A percentile compares a stretch with the other conserved stretches of the same genome.
Conservation (phyloP, 53 echinoderm and acorn worm genomes). For the Pentamera pediparva region DNA sequence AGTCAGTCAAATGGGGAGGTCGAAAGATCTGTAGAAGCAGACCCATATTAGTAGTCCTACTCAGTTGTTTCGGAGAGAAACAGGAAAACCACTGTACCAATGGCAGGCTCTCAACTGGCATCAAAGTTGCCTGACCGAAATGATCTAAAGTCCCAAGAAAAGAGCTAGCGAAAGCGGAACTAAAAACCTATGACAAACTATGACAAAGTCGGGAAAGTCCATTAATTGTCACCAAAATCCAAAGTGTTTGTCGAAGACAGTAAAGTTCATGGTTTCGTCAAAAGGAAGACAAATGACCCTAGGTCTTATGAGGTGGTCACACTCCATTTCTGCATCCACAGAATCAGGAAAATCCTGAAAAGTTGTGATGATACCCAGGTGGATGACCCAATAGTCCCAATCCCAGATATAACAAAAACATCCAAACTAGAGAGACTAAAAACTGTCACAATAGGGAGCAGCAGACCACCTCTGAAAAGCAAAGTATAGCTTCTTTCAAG, state of each 20-base stretch:
- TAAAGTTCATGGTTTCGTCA: neutral
- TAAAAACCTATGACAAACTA: neutral
- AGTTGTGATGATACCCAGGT: neutral
- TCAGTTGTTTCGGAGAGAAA: conserved; percentile 5
- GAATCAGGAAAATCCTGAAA: neutral
- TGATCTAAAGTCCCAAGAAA: neutral
- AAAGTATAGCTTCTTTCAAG: too few relatives aligned
- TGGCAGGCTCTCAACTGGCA: conserved; percentile 6
- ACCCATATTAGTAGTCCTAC: conserved; percentile 30
- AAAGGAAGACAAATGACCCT: neutral
- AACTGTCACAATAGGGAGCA: too few relatives aligned
- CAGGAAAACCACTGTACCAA: conserved; percentile 1
- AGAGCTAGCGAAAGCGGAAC: neutral
- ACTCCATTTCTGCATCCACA: neutral
- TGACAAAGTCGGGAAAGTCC: neutral
- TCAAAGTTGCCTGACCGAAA: conserved; percentile 10
- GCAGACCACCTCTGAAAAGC: too few relatives aligned
- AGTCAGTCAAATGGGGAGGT: conserved; percentile 28
- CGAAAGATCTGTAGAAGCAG: conserved; percentile 17
- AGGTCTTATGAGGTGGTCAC: neutral
- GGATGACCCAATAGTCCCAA: too few relatives aligned
- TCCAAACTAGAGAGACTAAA: too few relatives aligned
- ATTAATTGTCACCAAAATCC: neutral
- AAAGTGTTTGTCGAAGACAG: neutral
- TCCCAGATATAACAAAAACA: too few relatives aligned